A percentile compares a stretch with the other conserved stretches of the same genome.
Evolutionary conservation across 2,797 vertebrate species (phyloP).

Genomic region (Macropus fuliginosus): DNA sequence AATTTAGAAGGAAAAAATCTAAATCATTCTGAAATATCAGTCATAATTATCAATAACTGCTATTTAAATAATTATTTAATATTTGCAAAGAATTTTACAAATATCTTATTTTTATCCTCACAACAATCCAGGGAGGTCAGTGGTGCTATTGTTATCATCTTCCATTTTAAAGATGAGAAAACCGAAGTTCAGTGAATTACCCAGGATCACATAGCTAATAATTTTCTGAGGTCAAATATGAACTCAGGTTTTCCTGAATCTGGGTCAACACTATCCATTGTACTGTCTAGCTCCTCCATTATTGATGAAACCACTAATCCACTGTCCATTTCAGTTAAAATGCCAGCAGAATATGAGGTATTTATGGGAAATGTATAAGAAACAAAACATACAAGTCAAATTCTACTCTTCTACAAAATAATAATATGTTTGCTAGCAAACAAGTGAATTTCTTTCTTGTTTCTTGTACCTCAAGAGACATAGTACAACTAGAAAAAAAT

Average conservation of each 20-base stretch:
- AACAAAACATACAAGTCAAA: constrained; percentile 3
- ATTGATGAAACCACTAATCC: constrained; percentile 15
- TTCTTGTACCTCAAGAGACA: constrained; percentile 20
- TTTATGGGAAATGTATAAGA: neutral
- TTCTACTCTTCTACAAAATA: neutral
- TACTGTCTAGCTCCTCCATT: neutral
- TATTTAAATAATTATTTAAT: neutral
- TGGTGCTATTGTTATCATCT: neutral
- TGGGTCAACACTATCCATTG: neutral
- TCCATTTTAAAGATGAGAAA: neutral
- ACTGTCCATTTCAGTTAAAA: constrained; percentile 31
- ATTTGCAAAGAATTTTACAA: neutral
- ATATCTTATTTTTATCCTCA: neutral
- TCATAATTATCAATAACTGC: neutral
- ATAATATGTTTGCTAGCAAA: neutral
- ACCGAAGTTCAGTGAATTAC: neutral
- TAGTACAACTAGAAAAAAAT: neutral
- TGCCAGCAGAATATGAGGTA: neutral
- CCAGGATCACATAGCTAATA: neutral
- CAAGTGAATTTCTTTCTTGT: neutral
- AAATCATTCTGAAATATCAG: constrained; percentile 30
- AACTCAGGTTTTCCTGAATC: neutral
- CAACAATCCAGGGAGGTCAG: neutral
- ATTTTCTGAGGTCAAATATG: neutral
- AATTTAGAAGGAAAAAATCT: constrained; percentile 37